Evolutionary conservation across 1,140 invertebrate genomes (phyloP), one percentile per base, ranked within the genome.

Genomic region (Drosophila pallidifrons): DNA sequence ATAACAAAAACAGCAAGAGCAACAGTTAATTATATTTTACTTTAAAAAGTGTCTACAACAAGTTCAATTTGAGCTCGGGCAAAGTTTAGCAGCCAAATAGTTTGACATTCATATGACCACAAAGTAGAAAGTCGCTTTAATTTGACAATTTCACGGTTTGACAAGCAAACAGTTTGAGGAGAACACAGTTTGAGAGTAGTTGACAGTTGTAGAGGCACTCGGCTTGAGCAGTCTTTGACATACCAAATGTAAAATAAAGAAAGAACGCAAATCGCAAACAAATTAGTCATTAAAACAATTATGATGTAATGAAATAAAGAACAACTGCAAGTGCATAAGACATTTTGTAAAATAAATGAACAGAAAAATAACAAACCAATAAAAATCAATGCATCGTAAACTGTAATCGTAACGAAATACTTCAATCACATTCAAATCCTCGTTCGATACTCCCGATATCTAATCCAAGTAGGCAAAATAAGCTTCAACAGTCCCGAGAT

Each of bases 311-410:
- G 10, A 66, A 52, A 58, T 8, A 64, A 47, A 8, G n/a, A 59
- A n/a, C 13, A 47, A 55, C 41, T 41, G 30, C 46, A 80, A 65
- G 35, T 59, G 51, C 55, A 57, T 59, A 75, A 79, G 61, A 59
- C 43, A 77, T 77, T 76, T 77, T 82, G 72, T 81, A 83, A 81
- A 74, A 57, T 77, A 75, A 75, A 71, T 57, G 28, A 70, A 58
- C n/a, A 54, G 7, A 38, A 58, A 35, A 67, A 63, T 20, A 45
- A 77, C 13, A 63, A 63, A 52, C 55, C 32, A 74, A 75, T 60
- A 60, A 74, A 64, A 63, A 47, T 11, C 41, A 47, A 74, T 58
- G 38, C 43, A 60, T 70, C 58, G 30, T 66, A 75, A 61, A 47
- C 41, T 68, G n/a, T 52, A 45, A 51, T 30, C 25, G 8, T 5